Evolutionary conservation across 2,113 vertebrate species (phyloP).

Genomic region (Gallinago undulata): DNA sequence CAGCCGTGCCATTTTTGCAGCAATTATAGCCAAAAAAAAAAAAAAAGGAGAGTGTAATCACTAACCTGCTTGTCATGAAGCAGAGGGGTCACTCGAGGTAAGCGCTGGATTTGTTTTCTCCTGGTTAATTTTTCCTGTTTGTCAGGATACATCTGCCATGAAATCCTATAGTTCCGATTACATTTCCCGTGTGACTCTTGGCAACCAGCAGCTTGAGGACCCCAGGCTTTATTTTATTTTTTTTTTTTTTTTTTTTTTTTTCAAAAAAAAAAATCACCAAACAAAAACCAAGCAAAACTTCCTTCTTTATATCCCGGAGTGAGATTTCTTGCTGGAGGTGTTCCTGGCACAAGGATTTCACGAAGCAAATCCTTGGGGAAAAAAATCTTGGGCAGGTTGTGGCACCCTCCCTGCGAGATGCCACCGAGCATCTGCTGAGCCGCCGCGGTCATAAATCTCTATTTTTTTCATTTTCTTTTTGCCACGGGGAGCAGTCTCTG

Average conservation of each 20-base stretch:
- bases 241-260: no score
- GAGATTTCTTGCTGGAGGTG: neutral
- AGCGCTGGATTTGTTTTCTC: neutral
- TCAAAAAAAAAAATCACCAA: no score
- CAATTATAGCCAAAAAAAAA: neutral
- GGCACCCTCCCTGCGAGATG: neutral
- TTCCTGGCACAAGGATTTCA: neutral
- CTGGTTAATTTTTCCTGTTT: slow-evolving; percentile 37
- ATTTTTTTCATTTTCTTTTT: no score
- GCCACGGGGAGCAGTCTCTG: neutral
- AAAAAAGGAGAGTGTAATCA: neutral
- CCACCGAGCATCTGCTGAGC: neutral
- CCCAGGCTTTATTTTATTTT: neutral
- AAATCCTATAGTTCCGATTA: neutral
- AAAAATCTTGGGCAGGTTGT: neutral
- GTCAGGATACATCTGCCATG: slow-evolving; percentile 39
- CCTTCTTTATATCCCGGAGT: neutral
- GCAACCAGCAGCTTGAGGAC: neutral
- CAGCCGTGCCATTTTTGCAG: neutral
- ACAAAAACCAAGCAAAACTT: neutral
- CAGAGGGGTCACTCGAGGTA: neutral
- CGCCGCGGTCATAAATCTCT: neutral
- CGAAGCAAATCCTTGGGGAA: neutral
- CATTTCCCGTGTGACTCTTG: neutral
- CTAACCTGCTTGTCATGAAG: neutral